These are phyloP conservation scores for Colinus virginianus DNA, from an alignment of 2,113 vertebrate species.

Conservation along the genomic window DNA sequence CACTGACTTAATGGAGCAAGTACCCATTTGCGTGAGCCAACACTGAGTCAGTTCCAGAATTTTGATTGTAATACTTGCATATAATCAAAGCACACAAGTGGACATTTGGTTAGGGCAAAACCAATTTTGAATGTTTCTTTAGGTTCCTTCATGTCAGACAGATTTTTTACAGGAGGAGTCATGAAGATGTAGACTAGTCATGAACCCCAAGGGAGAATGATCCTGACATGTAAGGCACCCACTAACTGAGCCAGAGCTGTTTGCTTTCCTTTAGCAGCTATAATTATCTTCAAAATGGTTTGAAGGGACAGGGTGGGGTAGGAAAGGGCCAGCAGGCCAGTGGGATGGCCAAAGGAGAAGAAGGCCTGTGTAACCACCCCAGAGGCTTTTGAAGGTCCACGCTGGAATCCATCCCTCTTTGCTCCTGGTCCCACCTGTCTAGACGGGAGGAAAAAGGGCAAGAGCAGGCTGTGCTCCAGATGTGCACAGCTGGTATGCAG, in stretches of 20 bases:
- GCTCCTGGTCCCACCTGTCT: not conserved
- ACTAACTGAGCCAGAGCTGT: not conserved
- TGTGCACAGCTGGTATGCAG: not conserved
- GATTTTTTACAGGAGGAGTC: not conserved
- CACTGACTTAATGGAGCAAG: not conserved
- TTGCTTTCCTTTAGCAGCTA: not conserved
- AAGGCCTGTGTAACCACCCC: fast-evolving
- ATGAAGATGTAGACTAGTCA: not conserved
- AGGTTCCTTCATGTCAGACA: not conserved
- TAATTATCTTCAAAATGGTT: not conserved
- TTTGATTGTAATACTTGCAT: not conserved
- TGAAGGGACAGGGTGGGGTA: not conserved
- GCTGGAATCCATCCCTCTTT: not conserved
- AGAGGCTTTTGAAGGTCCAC: not conserved
- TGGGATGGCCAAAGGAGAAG: not conserved
- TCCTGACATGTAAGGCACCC: fast-evolving
- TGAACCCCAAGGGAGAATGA: fast-evolving
- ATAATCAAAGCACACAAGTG: not conserved
- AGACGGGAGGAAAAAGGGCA: not conserved
- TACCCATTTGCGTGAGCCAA: not conserved
- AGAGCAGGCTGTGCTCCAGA: not conserved
- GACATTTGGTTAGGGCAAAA: not conserved
- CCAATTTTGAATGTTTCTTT: not conserved
- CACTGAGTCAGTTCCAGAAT: not conserved
- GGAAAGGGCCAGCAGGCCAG: not conserved